Evolutionary conservation across 1,140 invertebrate species (phyloP).

Genomic region (Neodiprion fabricii): DNA sequence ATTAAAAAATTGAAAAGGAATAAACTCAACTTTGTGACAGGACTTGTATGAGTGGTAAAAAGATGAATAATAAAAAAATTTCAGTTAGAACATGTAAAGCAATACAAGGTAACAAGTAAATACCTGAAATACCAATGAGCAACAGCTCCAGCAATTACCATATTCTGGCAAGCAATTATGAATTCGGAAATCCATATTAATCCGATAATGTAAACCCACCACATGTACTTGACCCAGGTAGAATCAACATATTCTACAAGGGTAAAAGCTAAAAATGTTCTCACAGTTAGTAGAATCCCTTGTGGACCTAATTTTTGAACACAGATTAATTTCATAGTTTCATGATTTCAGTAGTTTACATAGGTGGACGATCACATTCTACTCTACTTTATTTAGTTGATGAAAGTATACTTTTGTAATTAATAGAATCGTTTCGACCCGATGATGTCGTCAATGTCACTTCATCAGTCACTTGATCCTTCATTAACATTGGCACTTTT

Average conservation of each 20-base stretch:
- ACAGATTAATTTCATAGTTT: no score
- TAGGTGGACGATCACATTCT: no score
- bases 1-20: no score
- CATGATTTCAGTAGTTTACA: no score
- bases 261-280: constrained; percentile 62
- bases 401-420: constrained; percentile 35
- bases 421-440: no score
- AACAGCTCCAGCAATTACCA: constrained; percentile 88
- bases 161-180: constrained; percentile 89
- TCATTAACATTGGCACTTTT: constrained; percentile 53
- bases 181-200: constrained; percentile 91
- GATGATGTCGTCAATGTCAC: constrained; percentile 27
- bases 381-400: no score
- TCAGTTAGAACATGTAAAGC: no score
- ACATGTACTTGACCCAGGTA: constrained; percentile 84
- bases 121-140: constrained; percentile 90
- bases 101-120: constrained; percentile 17
- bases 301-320: not conserved
- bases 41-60: no score
- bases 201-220: constrained; percentile 90
- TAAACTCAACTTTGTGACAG: no score
- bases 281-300: not conserved
- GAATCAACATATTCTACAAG: constrained; percentile 74
- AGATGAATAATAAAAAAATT: no score
- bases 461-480: constrained; percentile 44